A percentile compares a stretch with the other conserved stretches of the same genome.
Conservation (phyloP, 2,113 vertebrate species). For the Thoracochromis brauschi region DNA sequence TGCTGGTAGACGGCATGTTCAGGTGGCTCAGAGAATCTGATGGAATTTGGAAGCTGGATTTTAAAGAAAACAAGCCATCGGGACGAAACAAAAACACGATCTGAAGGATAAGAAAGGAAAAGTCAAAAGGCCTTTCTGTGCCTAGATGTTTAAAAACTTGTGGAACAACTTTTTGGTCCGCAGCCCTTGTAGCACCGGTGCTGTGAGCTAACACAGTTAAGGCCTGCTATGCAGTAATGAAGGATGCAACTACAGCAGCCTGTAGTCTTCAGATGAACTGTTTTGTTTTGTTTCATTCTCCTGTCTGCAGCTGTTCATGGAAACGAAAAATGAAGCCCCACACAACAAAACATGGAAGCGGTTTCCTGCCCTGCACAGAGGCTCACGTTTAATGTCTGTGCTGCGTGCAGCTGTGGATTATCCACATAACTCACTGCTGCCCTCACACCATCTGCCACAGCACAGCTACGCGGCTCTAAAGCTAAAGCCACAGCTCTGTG, state of each 20-base stretch:
- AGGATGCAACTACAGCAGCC: background rate
- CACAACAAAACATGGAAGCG: background rate
- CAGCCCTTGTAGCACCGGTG: background rate
- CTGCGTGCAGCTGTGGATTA: constrained; percentile 26
- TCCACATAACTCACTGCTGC: constrained; percentile 29
- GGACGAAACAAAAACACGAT: background rate
- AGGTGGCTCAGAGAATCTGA: background rate
- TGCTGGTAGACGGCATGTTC: background rate
- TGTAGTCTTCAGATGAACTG: background rate
- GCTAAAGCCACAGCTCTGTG: background rate
- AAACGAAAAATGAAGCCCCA: background rate
- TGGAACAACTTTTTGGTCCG: background rate
- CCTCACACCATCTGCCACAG: constrained; percentile 36
- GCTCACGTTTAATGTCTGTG: background rate
- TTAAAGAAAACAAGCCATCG: background rate
- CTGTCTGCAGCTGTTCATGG: background rate
- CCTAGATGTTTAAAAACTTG: background rate
- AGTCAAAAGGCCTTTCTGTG: background rate
- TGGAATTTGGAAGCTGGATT: background rate
- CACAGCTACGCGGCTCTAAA: constrained; percentile 5
- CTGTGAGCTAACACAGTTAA: background rate
- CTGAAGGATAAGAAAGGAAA: background rate
- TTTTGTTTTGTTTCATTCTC: background rate
- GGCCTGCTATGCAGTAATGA: background rate
- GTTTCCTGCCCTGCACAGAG: background rate